phyloP scores from a whole-genome alignment of 2,888 invertebrate species.

The Diarsia brunnea region DNA sequence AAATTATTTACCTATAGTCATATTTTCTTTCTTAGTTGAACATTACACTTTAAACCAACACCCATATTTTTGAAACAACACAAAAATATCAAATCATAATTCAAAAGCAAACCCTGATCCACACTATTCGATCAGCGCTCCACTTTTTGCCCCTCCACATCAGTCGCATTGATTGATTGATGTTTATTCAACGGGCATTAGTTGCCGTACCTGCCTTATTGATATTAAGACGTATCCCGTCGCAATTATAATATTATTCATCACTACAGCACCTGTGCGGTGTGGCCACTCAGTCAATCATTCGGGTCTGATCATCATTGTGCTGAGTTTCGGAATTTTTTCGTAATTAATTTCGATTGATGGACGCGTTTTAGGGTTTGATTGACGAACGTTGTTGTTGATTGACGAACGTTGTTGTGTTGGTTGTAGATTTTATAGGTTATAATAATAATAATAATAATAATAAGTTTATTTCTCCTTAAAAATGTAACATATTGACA shows the following conservation, averaged over 20 bases:
- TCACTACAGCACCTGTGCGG: slow-evolving; percentile 67
- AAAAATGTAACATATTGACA: no score
- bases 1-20: not conserved
- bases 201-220: slow-evolving; percentile 81
- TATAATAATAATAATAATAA: no score
- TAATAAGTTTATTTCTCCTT: no score
- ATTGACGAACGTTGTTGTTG: slow-evolving; percentile 42
- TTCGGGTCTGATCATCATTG: slow-evolving; percentile 65
- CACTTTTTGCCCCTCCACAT: slow-evolving; percentile 79
- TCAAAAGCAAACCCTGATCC: slow-evolving; percentile 69
- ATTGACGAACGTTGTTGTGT: slow-evolving; percentile 36
- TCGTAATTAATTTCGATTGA: slow-evolving; percentile 73
- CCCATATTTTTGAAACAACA: not conserved
- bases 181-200: slow-evolving; percentile 86
- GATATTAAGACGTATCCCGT: slow-evolving; percentile 82
- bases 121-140: slow-evolving; percentile 62
- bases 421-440: slow-evolving; percentile 23
- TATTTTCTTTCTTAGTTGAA: not conserved
- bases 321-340: slow-evolving; percentile 57
- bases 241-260: slow-evolving; percentile 72
- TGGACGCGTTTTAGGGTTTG: slow-evolving; percentile 55
- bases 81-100: slow-evolving; percentile 15
- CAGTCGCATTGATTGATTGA: slow-evolving; percentile 86
- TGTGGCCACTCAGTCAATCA: slow-evolving; percentile 66
- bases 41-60: not conserved